Percentiles rank a stretch among this genome's conserved stretches.
Evolutionary conservation across 2,888 invertebrate species (phyloP).

Genomic region (Ectropis crepuscularia): DNA sequence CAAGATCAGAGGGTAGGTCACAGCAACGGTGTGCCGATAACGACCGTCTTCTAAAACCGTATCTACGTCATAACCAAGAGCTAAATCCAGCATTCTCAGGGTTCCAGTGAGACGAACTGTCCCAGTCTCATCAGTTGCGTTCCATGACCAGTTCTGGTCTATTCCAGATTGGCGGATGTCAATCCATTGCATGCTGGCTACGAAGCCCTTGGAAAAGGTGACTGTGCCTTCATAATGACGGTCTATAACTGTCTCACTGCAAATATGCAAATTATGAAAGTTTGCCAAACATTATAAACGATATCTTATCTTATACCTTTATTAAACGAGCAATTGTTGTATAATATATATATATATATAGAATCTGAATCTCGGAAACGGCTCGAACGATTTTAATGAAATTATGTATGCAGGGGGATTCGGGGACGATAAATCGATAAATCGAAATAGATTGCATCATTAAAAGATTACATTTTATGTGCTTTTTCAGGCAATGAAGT

Average conservation of each 20-base stretch:
- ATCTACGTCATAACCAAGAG: conserved; percentile 62
- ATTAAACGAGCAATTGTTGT: no score
- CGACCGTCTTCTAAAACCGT: conserved; percentile 45
- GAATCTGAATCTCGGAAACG: no score
- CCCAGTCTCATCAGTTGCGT: conserved; percentile 41
- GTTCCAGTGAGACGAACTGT: conserved; percentile 52
- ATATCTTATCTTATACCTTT: no score
- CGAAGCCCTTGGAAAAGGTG: conserved; percentile 62
- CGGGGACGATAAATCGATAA: no score
- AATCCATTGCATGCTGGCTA: conserved; percentile 57
- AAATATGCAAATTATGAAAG: conserved; percentile 25
- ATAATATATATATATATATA: no score
- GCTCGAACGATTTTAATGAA: no score
- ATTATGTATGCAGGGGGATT: no score
- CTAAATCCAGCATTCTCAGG: conserved; percentile 57
- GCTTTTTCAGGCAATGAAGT: no score
- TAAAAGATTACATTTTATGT: no score
- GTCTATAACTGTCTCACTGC: conserved; percentile 56
- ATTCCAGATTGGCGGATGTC: conserved; percentile 55
- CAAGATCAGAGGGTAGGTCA: conserved; percentile 51
- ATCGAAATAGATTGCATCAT: no score
- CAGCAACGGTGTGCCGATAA: conserved; percentile 51
- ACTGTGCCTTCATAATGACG: conserved; percentile 49
- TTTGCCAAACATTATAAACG: no score
- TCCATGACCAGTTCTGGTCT: conserved; percentile 58